Evolutionary conservation across 2,797 vertebrate species (phyloP).

Genomic region (Ataeniobius toweri): DNA sequence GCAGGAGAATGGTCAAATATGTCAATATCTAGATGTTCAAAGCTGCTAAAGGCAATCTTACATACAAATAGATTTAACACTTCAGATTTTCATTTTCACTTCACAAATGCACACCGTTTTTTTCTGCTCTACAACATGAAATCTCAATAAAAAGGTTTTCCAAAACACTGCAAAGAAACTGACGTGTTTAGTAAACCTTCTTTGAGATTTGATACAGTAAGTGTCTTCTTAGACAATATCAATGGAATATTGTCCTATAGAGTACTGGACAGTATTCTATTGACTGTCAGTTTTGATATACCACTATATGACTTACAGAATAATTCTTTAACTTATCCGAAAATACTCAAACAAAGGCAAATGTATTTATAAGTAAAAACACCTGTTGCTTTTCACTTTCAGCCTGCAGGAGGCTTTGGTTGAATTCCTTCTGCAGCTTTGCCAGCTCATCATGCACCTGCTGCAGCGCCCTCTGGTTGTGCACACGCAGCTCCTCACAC

Average conservation of each 20-base stretch:
- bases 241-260: not conserved
- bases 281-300: conserved; percentile 4
- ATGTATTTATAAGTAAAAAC: not conserved
- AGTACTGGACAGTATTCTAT: not conserved
- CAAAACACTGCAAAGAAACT: not conserved
- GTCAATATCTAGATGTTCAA: too few relatives aligned
- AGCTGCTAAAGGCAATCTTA: too few relatives aligned
- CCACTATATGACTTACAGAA: not conserved
- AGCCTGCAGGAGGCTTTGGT: conserved; percentile 78
- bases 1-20: too few relatives aligned
- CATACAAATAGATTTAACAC: not conserved
- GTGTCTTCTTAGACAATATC: not conserved
- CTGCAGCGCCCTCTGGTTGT: conserved; percentile 70
- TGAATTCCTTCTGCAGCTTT: conserved; percentile 76
- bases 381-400: conserved; percentile 87
- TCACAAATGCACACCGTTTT: not conserved
- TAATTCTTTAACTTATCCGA: not conserved
- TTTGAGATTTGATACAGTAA: not conserved
- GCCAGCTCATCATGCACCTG: conserved; percentile 79
- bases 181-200: not conserved
- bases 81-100: not conserved
- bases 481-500: conserved; percentile 73
- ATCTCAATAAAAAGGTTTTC: not conserved
- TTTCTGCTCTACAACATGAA: not conserved
- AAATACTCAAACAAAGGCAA: not conserved